phyloP scores from a whole-genome alignment of 2,888 invertebrate species.

The Thumatha senex region DNA sequence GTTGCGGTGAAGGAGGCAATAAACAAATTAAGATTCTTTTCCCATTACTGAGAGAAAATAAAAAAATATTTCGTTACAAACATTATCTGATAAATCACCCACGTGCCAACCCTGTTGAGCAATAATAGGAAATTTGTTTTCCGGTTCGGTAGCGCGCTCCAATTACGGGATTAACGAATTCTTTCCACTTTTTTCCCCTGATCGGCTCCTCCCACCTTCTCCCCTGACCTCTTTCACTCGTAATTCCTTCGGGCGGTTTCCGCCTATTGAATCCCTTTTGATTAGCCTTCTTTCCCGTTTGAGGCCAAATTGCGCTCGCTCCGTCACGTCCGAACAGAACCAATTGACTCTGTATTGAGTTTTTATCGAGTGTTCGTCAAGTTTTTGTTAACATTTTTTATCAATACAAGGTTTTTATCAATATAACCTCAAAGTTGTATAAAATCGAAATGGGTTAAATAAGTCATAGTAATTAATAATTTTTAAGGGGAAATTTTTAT shows the following conservation, averaged over 20 bases:
- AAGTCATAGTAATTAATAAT: too few species aligned
- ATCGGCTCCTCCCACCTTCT: constrained; percentile 38
- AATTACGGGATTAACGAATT: constrained; percentile 83
- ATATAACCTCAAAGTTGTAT: too few species aligned
- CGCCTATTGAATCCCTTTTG: constrained; percentile 82
- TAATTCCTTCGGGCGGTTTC: constrained; percentile 69
- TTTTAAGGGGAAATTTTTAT: neutral
- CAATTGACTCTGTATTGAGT: constrained; percentile 63
- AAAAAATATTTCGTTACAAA: too few species aligned
- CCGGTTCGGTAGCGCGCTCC: constrained; percentile 83
- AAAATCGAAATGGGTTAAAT: too few species aligned
- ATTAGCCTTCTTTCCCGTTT: constrained; percentile 81
- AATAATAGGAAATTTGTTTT: constrained; percentile 84
- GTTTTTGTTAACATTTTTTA: constrained; percentile 17
- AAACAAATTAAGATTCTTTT: too few species aligned
- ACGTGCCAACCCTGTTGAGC: constrained; percentile 57
- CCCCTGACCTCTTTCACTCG: constrained; percentile 35
- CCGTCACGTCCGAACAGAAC: constrained; percentile 57
- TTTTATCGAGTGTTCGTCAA: constrained; percentile 30
- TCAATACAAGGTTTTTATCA: neutral
- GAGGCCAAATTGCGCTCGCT: constrained; percentile 66
- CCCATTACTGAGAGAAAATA: too few species aligned
- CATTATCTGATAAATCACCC: neutral
- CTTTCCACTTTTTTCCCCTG: constrained; percentile 77
- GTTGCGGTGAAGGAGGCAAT: too few species aligned